phyloP scores from a whole-genome alignment of 2,797 vertebrate species.

The Selene dorsalis region DNA sequence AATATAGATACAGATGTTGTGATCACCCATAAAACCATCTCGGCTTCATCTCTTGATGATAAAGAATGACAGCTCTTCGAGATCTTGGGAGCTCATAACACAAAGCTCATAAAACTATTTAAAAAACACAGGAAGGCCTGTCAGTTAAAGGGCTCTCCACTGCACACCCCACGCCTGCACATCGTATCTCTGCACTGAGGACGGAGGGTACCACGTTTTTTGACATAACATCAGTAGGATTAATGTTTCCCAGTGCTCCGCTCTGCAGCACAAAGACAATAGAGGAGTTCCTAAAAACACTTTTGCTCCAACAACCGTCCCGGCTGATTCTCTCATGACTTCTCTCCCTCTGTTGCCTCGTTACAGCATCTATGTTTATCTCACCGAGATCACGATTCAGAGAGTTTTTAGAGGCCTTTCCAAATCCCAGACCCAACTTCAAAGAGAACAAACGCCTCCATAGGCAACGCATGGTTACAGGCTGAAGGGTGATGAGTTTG shows the following conservation, averaged over 20 bases:
- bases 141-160: background rate
- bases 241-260: background rate
- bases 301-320: background rate
- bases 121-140: background rate
- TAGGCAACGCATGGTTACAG: constrained; percentile 13
- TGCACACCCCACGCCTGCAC: background rate
- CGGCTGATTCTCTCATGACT: constrained; percentile 4
- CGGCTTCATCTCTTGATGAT: background rate
- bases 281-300: background rate
- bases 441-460: constrained; percentile 58
- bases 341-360: background rate
- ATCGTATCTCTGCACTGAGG: background rate
- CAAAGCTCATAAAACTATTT: background rate
- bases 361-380: constrained; percentile 33
- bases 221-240: background rate
- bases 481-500: constrained; percentile 2
- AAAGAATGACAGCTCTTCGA: background rate
- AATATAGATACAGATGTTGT: background rate
- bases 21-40: background rate
- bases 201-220: background rate
- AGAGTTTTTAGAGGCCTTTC: constrained; percentile 37
- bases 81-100: background rate
- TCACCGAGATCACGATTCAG: constrained; percentile 28
- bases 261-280: background rate
- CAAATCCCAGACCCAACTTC: constrained; percentile 51